These are phyloP conservation scores for Chrysaora quinquecirrha DNA, from an alignment of 30 jellyfish, hydroid and myxozoan species.

Conservation along the genomic window DNA sequence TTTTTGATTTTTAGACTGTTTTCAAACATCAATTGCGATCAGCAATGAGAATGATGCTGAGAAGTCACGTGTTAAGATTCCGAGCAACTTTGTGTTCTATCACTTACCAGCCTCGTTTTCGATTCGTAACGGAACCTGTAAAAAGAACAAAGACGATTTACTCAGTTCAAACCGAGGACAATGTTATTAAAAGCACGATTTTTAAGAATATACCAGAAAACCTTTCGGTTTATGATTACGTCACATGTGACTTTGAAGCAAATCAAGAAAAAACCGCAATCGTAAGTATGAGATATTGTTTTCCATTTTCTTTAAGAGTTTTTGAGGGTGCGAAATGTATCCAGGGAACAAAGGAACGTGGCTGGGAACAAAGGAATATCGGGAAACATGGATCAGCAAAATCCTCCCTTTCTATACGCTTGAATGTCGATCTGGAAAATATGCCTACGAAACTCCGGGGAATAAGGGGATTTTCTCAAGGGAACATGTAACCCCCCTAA, in stretches of 20 bases:
- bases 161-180: slow-evolving; percentile 14
- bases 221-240: slow-evolving; percentile 47
- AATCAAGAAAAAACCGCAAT: slow-evolving; percentile 47
- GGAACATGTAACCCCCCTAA: too few species aligned
- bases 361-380: too few species aligned
- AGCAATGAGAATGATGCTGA: neutral
- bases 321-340: neutral
- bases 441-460: too few species aligned
- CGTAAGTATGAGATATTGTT: too few species aligned
- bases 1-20: too few species aligned
- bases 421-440: too few species aligned
- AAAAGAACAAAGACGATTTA: neutral
- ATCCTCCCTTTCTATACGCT: too few species aligned
- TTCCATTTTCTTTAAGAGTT: neutral
- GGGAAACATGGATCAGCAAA: too few species aligned
- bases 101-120: neutral
- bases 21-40: too few species aligned
- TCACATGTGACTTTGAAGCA: slow-evolving; percentile 20
- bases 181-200: slow-evolving; percentile 27
- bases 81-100: neutral
- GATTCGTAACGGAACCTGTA: neutral
- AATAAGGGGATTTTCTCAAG: too few species aligned
- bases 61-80: neutral
- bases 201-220: slow-evolving; percentile 33
- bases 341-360: too few species aligned